These are phyloP conservation scores for Emmelina monodactyla DNA, from an alignment of 2,888 invertebrate species.

Conservation along the genomic window DNA sequence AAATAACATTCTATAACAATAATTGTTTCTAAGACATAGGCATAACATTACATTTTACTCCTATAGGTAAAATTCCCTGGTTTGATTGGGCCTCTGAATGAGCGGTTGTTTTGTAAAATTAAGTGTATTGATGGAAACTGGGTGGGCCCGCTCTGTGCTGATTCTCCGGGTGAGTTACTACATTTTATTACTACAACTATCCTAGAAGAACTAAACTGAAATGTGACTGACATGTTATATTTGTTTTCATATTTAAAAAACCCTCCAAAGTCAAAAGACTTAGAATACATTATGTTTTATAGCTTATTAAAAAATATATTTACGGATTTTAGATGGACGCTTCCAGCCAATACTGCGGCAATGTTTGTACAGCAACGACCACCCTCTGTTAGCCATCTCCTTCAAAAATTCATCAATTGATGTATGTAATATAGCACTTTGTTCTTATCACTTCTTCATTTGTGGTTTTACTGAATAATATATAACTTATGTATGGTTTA, in stretches of 20 bases:
- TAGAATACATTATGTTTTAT: too few relatives aligned
- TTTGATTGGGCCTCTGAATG: slow-evolving; percentile 75
- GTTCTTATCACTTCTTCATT: slow-evolving; percentile 7
- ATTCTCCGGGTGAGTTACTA: slow-evolving; percentile 69
- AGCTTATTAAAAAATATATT: slow-evolving; percentile 3
- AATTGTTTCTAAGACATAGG: not conserved
- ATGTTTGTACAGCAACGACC: slow-evolving; percentile 74
- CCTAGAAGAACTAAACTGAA: too few relatives aligned
- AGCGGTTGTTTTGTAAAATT: slow-evolving; percentile 80
- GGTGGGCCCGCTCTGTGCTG: slow-evolving; percentile 83
- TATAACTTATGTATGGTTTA: slow-evolving; percentile 8
- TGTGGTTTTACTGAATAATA: not conserved
- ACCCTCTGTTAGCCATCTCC: slow-evolving; percentile 73
- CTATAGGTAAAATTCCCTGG: slow-evolving; percentile 78
- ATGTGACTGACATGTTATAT: too few relatives aligned
- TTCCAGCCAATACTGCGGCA: slow-evolving; percentile 80
- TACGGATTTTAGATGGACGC: slow-evolving; percentile 71
- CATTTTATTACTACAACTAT: not conserved
- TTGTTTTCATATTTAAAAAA: too few relatives aligned
- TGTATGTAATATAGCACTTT: slow-evolving; percentile 55
- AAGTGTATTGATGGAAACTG: slow-evolving; percentile 86
- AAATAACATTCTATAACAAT: not conserved
- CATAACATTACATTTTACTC: not conserved
- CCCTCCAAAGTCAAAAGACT: too few relatives aligned
- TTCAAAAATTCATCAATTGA: slow-evolving; percentile 77